Conservation (phyloP, 2,888 invertebrate species). For the Dasysyrphus albostriatus region DNA sequence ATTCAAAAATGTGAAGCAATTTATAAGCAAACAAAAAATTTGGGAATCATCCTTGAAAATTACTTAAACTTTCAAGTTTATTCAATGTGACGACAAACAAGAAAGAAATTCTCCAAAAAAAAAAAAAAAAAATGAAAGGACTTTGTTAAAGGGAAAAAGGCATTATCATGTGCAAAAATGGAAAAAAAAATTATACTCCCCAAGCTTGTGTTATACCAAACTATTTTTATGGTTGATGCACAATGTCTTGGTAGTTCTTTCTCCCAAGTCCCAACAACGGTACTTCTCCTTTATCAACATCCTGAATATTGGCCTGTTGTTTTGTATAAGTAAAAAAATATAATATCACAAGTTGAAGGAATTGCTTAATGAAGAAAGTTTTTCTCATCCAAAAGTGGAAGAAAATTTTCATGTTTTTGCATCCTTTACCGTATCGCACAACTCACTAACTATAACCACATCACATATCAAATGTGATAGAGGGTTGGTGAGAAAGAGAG, state of each 20-base stretch:
- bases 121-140: not conserved
- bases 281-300: not conserved
- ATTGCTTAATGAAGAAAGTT: conserved; percentile 73
- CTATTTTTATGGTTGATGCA: conserved; percentile 32
- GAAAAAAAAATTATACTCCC: not conserved
- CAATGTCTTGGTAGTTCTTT: conserved; percentile 1
- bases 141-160: conserved; percentile 7
- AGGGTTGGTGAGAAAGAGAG: not conserved
- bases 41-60: conserved; percentile 52
- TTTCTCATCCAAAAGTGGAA: conserved; percentile 24
- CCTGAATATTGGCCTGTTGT: conserved; percentile 19
- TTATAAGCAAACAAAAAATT: conserved; percentile 20
- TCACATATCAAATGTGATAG: not conserved
- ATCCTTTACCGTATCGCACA: conserved; percentile 28
- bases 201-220: conserved; percentile 16
- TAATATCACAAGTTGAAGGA: conserved; percentile 30
- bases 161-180: conserved; percentile 1
- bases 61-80: conserved; percentile 53
- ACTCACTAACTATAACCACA: not conserved
- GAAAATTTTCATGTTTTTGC: conserved; percentile 37
- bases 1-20: conserved; percentile 33
- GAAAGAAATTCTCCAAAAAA: conserved; percentile 1
- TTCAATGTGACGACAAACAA: conserved; percentile 46
- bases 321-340: not conserved
- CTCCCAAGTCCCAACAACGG: not conserved